These are phyloP conservation scores for Girardinus metallicus DNA, from an alignment of 2,797 vertebrate genomes.

Conservation along the genomic window DNA sequence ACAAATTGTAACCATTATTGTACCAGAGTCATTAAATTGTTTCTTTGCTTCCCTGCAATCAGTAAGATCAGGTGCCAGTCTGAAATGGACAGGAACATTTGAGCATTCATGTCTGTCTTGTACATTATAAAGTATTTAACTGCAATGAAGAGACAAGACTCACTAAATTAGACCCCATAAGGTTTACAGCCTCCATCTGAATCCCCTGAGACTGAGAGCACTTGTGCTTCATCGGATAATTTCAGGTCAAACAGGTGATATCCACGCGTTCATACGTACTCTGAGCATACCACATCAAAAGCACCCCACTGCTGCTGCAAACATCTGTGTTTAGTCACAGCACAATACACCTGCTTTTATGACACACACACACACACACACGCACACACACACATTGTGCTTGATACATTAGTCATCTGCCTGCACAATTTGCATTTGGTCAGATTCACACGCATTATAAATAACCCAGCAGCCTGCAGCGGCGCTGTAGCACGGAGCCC, in stretches of 20 bases:
- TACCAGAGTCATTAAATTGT: not conserved
- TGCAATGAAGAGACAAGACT: slow-evolving; percentile 21
- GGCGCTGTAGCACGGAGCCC: slow-evolving; percentile 50
- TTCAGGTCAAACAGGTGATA: slow-evolving; percentile 11
- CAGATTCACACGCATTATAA: slow-evolving; percentile 79
- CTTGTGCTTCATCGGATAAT: slow-evolving; percentile 12
- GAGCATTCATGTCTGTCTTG: not conserved
- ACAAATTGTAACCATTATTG: not conserved
- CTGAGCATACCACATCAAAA: slow-evolving; percentile 37
- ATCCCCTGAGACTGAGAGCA: slow-evolving; percentile 37
- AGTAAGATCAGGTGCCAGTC: slow-evolving; percentile 46
- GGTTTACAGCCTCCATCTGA: slow-evolving; percentile 20
- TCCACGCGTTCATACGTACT: slow-evolving; percentile 36
- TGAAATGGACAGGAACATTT: slow-evolving; percentile 22
- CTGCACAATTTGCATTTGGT: slow-evolving; percentile 81
- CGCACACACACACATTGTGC: slow-evolving; percentile 53
- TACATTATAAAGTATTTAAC: slow-evolving; percentile 19
- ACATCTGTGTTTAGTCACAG: slow-evolving; percentile 73
- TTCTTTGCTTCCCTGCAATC: slow-evolving; percentile 12
- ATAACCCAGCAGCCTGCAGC: slow-evolving; percentile 69
- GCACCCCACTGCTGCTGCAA: slow-evolving; percentile 43
- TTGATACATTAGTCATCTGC: slow-evolving; percentile 74
- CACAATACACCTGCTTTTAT: slow-evolving; percentile 71
- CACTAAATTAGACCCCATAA: slow-evolving; percentile 37
- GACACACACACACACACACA: slow-evolving; percentile 49